These are phyloP conservation scores for Siderastrea radians DNA, from an alignment of 92 coral and sea anemone species.

Conservation along the genomic window DNA sequence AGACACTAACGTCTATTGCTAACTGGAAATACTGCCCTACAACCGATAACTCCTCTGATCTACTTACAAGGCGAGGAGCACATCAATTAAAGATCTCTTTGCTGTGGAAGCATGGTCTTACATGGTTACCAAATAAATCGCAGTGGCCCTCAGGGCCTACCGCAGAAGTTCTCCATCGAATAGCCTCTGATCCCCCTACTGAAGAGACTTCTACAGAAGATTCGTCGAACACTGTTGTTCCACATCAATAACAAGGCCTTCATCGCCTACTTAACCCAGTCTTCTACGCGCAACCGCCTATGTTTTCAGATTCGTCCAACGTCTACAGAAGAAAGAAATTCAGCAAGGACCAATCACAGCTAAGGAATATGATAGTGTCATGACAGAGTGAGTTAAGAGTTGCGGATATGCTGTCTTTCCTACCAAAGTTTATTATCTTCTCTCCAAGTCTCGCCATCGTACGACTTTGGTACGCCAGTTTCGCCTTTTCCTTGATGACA, in stretches of 20 bases:
- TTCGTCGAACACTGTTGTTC: too few species aligned
- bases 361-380: constrained; percentile 8
- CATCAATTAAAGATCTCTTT: constrained; percentile 36
- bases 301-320: too few species aligned
- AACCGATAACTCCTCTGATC: constrained; percentile 64
- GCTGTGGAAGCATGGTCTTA: constrained; percentile 44
- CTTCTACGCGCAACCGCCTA: too few species aligned
- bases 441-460: not conserved
- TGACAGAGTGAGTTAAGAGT: not conserved
- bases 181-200: too few species aligned
- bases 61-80: constrained; percentile 50
- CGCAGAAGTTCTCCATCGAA: too few species aligned
- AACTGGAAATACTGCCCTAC: constrained; percentile 61
- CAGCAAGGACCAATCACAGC: too few species aligned
- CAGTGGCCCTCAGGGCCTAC: too few species aligned
- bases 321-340: too few species aligned
- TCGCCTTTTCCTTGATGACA: constrained; percentile 22
- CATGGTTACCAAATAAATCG: too few species aligned
- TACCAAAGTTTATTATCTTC: not conserved
- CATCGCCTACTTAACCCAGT: too few species aligned
- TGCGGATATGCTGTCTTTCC: not conserved
- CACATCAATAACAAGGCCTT: too few species aligned
- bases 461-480: constrained; percentile 30
- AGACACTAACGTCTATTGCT: constrained; percentile 2
- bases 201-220: too few species aligned